Evolutionary conservation across 2,888 invertebrate genomes (phyloP).

Genomic region (Chrysolina oricalcia): DNA sequence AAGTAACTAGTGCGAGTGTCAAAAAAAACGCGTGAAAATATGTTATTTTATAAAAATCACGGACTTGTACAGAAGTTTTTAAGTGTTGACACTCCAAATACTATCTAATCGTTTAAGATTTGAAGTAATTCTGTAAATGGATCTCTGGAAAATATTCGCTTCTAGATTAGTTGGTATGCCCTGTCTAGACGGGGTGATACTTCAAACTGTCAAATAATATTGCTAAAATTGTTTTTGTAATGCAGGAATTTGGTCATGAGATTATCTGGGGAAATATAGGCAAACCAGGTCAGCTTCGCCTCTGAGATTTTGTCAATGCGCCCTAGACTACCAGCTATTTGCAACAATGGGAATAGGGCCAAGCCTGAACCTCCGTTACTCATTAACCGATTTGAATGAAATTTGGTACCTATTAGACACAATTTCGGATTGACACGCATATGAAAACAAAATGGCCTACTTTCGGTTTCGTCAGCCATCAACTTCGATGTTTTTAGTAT

Average conservation of each 20-base stretch:
- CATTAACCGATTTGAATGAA: no score
- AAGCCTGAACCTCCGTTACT: no score
- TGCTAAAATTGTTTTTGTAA: background rate
- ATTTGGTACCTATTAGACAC: no score
- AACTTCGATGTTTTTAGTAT: no score
- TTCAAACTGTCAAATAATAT: conserved; percentile 14
- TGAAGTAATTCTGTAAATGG: background rate
- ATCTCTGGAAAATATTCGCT: conserved; percentile 25
- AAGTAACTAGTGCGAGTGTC: conserved; percentile 56
- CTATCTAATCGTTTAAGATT: background rate
- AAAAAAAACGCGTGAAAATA: conserved; percentile 32
- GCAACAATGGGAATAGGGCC: no score
- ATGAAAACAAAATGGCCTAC: no score
- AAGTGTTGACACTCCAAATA: conserved; percentile 37
- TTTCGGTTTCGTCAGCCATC: no score
- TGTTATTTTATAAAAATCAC: conserved; percentile 37
- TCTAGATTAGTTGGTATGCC: conserved; percentile 16
- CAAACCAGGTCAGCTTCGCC: background rate
- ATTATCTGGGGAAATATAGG: background rate
- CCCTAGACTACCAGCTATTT: no score
- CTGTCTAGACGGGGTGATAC: background rate
- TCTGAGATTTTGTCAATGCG: no score
- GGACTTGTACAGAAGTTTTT: conserved; percentile 43
- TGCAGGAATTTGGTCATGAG: background rate
- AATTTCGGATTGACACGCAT: no score